Base-by-base conservation (phyloP, 2,888 invertebrate species). In the Furcula furcula region DNA sequence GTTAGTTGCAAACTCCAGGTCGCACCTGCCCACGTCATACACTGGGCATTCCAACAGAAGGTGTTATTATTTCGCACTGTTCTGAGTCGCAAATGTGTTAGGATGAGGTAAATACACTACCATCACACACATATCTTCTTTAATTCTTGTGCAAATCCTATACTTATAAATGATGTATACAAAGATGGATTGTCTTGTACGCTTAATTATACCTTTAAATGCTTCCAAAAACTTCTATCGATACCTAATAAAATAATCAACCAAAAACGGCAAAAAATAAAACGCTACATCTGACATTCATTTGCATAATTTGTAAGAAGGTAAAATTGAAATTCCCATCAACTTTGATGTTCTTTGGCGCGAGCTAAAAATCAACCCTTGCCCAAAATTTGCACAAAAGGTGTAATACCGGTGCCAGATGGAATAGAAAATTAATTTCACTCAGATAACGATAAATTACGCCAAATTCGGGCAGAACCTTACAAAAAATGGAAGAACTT, bases 281-380 rank as follows among this genome's bases (percentile, higher is more conserved):
- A 53, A 45, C 45, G 48, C 36, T 36, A 46, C 52, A 54, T 40
- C 39, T 46, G 49, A 51, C 56, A 53, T 56, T 57, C 56, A 51
- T 69, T 72, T 65, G 61, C 68, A 72, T 72, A 71, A 66, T 68
- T 71, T 60, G 51, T 55, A 53, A 55, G 62, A 56, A 56, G 56
- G 52, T 50, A 53, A 57, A 54, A 55, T 62, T 64, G 48, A 51
- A 61, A 59, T 55, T 63, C 54, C 60, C 63, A 59, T 64, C 59
- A 63, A 62, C 63, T 66, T 69, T 68, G 61, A 69, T 61, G 61
- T 62, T 59, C 54, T 46, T 48, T 36, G 28, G 26, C 51, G 46
- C 39, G 50, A n/a, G n/a, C n/a, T 51, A 63, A 68, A 66, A 70
- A 68, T 63, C 57, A 66, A 65, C 65, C 61, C 63, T 59, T 61